Evolutionary conservation across 2,113 vertebrate genomes (phyloP).

Genomic region (Centropus bengalensis): DNA sequence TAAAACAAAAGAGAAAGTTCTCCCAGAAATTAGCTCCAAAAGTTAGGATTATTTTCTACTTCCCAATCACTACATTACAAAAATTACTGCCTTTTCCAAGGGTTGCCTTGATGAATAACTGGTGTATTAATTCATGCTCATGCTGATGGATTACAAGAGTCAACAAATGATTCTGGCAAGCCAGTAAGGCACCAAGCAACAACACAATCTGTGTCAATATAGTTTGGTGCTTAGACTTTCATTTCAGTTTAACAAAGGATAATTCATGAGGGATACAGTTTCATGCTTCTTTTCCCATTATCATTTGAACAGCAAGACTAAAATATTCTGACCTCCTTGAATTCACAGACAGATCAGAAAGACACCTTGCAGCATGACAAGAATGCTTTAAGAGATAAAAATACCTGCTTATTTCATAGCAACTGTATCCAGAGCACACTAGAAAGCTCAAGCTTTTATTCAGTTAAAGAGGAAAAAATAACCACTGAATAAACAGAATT

Average conservation of each 20-base stretch:
- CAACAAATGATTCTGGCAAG: not conserved
- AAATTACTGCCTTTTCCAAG: not conserved
- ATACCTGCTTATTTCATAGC: not conserved
- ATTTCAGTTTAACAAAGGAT: not conserved
- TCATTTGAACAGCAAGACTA: not conserved
- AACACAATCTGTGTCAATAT: not conserved
- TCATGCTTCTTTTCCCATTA: not conserved
- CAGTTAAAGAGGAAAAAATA: not conserved
- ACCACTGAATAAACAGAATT: not conserved
- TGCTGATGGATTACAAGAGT: not conserved
- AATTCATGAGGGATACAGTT: not conserved
- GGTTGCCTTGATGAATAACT: not conserved
- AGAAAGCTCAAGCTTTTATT: not conserved
- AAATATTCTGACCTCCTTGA: not conserved
- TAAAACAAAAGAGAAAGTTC: not conserved
- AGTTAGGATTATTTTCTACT: not conserved
- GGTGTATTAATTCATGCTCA: not conserved
- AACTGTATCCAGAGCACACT: not conserved
- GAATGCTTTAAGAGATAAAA: not conserved
- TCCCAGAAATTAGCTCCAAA: not conserved
- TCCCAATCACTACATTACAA: not conserved
- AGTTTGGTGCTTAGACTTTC: not conserved
- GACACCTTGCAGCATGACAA: not conserved
- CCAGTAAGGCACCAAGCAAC: not conserved
- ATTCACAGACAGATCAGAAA: not conserved